Evolutionary conservation across 2,113 vertebrate genomes (phyloP).

Genomic region (Furnarius figulus): DNA sequence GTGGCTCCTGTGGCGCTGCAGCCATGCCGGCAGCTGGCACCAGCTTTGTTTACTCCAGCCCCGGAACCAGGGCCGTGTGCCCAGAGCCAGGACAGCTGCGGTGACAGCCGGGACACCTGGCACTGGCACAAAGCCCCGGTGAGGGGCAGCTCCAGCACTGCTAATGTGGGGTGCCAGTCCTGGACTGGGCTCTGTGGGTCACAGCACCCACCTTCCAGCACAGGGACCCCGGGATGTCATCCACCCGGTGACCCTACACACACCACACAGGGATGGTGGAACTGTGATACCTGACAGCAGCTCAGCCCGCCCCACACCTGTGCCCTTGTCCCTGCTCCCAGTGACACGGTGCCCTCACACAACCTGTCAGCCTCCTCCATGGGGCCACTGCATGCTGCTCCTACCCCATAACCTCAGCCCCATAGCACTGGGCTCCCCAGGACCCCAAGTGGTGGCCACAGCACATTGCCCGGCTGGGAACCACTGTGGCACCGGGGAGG

Average conservation of each 20-base stretch:
- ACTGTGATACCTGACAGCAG: accelerated
- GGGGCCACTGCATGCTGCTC: neutral
- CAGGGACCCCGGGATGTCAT: neutral
- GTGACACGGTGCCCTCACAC: neutral
- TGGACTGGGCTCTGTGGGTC: accelerated
- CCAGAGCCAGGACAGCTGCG: neutral
- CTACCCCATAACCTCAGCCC: neutral
- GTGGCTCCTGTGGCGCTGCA: accelerated
- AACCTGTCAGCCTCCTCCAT: accelerated
- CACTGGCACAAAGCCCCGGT: accelerated
- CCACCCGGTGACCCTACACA: accelerated
- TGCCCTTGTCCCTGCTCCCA: neutral
- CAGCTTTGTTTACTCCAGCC: slow-evolving; percentile 1
- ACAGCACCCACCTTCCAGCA: neutral
- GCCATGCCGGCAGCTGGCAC: neutral
- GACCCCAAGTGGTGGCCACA: neutral
- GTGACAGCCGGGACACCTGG: slow-evolving; percentile 2
- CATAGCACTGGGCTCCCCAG: accelerated
- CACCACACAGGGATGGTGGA: accelerated
- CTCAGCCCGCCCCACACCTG: neutral
- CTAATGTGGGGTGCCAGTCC: accelerated
- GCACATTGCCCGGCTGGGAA: neutral
- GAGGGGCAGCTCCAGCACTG: accelerated
- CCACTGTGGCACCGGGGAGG: accelerated
- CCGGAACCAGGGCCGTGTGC: neutral